Percentiles rank a stretch among this genome's conserved stretches.
phyloP scores from a whole-genome alignment of 2,888 invertebrate genomes.

The Yponomeuta sedellus region DNA sequence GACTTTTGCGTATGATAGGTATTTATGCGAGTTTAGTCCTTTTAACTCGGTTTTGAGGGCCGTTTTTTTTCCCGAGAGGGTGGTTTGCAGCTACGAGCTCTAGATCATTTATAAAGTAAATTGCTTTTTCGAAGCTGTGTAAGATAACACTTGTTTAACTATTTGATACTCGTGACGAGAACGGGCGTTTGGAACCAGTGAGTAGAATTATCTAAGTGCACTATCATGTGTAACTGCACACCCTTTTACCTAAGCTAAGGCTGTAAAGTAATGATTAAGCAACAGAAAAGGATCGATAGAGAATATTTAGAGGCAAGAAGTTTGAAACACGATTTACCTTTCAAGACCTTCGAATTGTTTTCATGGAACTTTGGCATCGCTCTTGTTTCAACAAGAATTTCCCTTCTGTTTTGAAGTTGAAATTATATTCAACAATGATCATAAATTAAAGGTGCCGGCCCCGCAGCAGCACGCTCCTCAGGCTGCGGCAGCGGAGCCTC shows the following conservation, averaged over 20 bases:
- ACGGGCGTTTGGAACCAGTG: background rate
- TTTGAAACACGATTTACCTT: background rate
- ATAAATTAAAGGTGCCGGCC: conserved; percentile 31
- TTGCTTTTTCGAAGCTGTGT: conserved; percentile 1
- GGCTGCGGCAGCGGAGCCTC: background rate
- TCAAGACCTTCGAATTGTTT: background rate
- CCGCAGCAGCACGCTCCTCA: background rate
- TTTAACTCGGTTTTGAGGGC: background rate
- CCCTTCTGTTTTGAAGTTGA: conserved; percentile 26
- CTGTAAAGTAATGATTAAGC: no score
- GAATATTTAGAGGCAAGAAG: background rate
- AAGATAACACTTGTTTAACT: background rate
- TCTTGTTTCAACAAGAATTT: background rate
- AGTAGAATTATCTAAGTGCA: no score
- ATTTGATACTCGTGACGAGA: background rate
- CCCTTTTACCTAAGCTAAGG: no score
- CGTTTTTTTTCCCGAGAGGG: background rate
- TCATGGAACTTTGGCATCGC: background rate
- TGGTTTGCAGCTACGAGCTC: background rate
- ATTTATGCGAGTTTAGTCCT: background rate
- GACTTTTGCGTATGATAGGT: conserved; percentile 1
- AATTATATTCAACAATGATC: conserved; percentile 35
- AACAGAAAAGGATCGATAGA: no score
- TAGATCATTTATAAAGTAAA: background rate
- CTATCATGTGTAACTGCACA: no score